Conservation (phyloP, 2,113 vertebrate species). For the Chunga burmeisteri region DNA sequence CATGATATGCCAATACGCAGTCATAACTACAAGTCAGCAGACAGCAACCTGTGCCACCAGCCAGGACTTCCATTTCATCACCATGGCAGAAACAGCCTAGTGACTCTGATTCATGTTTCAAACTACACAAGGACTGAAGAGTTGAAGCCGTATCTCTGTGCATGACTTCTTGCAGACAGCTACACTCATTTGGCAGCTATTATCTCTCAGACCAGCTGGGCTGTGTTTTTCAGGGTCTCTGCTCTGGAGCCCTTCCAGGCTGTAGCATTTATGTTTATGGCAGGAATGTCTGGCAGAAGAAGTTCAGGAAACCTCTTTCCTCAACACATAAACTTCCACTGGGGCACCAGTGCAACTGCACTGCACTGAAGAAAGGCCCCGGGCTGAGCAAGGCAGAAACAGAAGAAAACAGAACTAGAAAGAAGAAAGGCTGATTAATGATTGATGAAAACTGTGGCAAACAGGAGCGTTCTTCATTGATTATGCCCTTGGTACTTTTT, state of each 20-base stretch:
- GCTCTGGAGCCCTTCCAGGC: constrained; percentile 17
- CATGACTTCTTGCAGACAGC: background rate
- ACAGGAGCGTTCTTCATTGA: background rate
- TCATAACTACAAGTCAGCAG: background rate
- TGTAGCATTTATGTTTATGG: background rate
- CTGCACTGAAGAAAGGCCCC: background rate
- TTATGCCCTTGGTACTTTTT: background rate
- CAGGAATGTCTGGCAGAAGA: background rate
- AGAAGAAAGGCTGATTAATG: background rate
- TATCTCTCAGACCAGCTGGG: constrained; percentile 45
- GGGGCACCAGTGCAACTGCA: background rate
- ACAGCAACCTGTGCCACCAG: background rate
- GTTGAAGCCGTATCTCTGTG: background rate
- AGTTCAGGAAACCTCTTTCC: background rate
- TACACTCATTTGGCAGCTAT: background rate
- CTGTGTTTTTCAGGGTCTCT: constrained; percentile 43
- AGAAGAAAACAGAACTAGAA: background rate
- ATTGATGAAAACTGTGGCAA: background rate
- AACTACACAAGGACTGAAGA: background rate
- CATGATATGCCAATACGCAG: background rate
- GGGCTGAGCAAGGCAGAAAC: background rate
- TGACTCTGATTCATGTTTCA: background rate
- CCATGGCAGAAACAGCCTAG: background rate
- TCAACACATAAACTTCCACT: background rate
- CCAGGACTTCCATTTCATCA: background rate